Base-by-base conservation (phyloP, 2,797 vertebrate genomes). In the Phoxinus dragarum region DNA sequence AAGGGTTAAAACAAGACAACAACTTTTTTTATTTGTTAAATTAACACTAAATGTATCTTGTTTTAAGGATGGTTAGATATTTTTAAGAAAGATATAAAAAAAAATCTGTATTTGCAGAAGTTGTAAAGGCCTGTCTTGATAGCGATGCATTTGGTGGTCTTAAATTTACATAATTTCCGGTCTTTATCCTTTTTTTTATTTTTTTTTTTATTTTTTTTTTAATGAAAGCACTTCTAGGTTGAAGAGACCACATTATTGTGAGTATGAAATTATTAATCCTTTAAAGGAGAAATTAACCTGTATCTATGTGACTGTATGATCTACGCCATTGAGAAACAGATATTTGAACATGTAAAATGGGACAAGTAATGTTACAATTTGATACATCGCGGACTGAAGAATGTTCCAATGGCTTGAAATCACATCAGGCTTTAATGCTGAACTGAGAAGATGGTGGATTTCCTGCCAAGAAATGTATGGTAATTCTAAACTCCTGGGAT, bases 141-240 rank as follows among this genome's bases (percentile, higher is more conserved):
- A 83, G 42, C 14, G 3, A 8, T 61, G 31, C 9, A 16, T 75
- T 5, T 5, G 66, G 23, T 52, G 3, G 81, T 76, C 31, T 76
- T 67, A 47, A 34, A 38, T 40, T 4, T 21, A 23, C 34, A 36
- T 81, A 11, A 44, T 83, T 66, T 64, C 21, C 10, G 44, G 17
- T 19, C 69, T 12, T 54, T 4, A 6, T 34, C 27, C 10, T 36
- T n/a, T 36, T 76, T 34, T 3, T 31, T 71, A 10, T 71, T 31
- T 42, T 11, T 38, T 12, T 34, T 81, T n/a, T n/a, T n/a, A n/a
- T 71, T 14, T 71, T 31, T 42, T 11, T 38, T 12, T 34, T 81
- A n/a, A 42, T 42, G 34, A 40, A 81, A 88, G 88, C 89, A 91
- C 86, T 89, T 90, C 84, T 85, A 77, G 84, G 82, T 88, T 89